Evolutionary conservation across 2,113 vertebrate genomes (phyloP), one percentile per base, ranked within the genome.

Genomic region (Patagioenas fasciata): DNA sequence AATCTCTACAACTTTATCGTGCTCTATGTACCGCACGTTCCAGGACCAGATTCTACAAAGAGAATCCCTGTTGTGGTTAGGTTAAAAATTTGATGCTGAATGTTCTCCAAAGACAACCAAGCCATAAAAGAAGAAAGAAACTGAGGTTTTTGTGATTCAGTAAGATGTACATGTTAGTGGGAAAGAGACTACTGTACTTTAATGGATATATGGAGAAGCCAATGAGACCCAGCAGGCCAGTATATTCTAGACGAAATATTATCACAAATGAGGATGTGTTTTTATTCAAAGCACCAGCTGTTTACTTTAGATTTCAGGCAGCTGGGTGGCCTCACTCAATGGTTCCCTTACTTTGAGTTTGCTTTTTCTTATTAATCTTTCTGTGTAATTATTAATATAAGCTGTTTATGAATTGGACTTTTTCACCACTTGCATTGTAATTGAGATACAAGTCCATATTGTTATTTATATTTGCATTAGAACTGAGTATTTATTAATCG

Each of bases 231-330:
- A 79, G 82, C 82, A 95, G 91, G 80, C 88, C 87, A 90, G 32
- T 77, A 82, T 58, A 65, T 70, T 91, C 72, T 73, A 80, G 60
- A 87, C 80, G 66, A 95, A 96, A 95, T 95, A 89, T 89, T 96
- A 97, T 94, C 92, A 94, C 79, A 93, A 95, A 96, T 51, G 90
- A 95, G n/a, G 65, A 89, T 75, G 53, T 96, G 96, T 96, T 97
- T 96, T 96, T 72, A 97, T 88, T 97, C 87, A 96, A 96, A 96
- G 95, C 80, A 92, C 6, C 26, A 82, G 48, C 50, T 80, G 85
- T 86, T 93, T 96, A 71, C 80, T 91, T 97, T 93, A 96, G 85
- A 92, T 86, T 93, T 86, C 0, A 0, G 85, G 86, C 82, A 95
- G 92, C 80, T 85, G 94, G 93, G 96, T 97, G 94, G 96, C 83